These are phyloP conservation scores for Brassicogethes aeneus DNA, from an alignment of 2,888 invertebrate genomes.

Conservation along the genomic window DNA sequence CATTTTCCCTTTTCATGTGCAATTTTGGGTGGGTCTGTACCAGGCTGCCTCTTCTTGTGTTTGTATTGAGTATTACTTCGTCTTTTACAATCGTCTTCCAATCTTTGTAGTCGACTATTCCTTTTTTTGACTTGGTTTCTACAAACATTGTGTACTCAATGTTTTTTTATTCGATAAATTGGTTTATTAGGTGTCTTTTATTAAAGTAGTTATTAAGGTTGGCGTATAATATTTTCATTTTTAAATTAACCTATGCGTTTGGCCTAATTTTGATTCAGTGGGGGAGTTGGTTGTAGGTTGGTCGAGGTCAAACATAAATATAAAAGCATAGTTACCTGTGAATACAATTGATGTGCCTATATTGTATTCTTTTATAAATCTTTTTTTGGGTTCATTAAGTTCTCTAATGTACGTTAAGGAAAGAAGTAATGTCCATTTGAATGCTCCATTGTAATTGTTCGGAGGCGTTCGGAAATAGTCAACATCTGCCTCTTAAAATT, in stretches of 20 bases:
- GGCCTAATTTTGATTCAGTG: background rate
- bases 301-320: background rate
- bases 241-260: background rate
- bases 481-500: too few relatives aligned
- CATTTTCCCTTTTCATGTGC: background rate
- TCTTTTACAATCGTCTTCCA: background rate
- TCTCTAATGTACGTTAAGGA: background rate
- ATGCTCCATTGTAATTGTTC: too few relatives aligned
- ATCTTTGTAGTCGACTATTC: background rate
- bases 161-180: background rate
- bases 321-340: background rate
- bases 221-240: slow-evolving; percentile 1
- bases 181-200: background rate
- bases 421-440: too few relatives aligned
- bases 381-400: background rate
- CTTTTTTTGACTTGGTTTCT: background rate
- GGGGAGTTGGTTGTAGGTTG: background rate
- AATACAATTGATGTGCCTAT: background rate
- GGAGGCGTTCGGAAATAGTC: too few relatives aligned
- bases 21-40: background rate
- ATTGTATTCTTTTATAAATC: slow-evolving; percentile 1
- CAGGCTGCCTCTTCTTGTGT: background rate
- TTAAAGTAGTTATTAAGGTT: background rate
- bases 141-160: background rate
- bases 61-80: background rate